A percentile compares a stretch with the other conserved stretches of the same genome.
These are phyloP conservation scores for Eulemur albifrons DNA, from an alignment of 2,797 vertebrate genomes.

Conservation along the genomic window DNA sequence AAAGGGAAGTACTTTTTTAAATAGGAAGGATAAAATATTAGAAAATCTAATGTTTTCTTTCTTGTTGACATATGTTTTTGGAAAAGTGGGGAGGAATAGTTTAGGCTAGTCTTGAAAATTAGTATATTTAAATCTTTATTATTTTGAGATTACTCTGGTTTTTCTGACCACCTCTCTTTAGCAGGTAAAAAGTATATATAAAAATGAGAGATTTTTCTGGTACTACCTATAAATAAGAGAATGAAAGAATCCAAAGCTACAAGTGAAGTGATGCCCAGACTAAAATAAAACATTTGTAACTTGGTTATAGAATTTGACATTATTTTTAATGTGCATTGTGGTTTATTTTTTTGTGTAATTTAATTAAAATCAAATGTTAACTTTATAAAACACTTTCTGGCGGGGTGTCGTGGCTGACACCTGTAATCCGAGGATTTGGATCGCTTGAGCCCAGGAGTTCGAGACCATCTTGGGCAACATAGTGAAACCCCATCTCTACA, in stretches of 20 bases:
- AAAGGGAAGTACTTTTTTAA: not conserved
- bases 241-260: not conserved
- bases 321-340: constrained; percentile 9
- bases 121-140: constrained; percentile 22
- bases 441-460: too few species aligned
- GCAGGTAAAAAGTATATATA: not conserved
- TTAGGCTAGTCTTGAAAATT: constrained; percentile 22
- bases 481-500: too few species aligned
- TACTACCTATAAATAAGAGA: not conserved
- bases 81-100: not conserved
- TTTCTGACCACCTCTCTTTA: not conserved
- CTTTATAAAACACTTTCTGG: not conserved
- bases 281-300: constrained; percentile 18
- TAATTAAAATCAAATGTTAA: constrained; percentile 13
- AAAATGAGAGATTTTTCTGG: constrained; percentile 16
- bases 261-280: not conserved
- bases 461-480: too few species aligned
- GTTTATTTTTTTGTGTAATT: not conserved
- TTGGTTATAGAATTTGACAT: not conserved
- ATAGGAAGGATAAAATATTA: not conserved
- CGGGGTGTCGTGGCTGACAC: too few species aligned
- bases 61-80: constrained; percentile 28
- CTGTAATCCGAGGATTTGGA: too few species aligned
- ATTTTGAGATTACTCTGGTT: constrained; percentile 9
- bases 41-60: not conserved